These are phyloP conservation scores for Coelopa pilipes DNA, from an alignment of 2,888 invertebrate genomes.

Conservation along the genomic window DNA sequence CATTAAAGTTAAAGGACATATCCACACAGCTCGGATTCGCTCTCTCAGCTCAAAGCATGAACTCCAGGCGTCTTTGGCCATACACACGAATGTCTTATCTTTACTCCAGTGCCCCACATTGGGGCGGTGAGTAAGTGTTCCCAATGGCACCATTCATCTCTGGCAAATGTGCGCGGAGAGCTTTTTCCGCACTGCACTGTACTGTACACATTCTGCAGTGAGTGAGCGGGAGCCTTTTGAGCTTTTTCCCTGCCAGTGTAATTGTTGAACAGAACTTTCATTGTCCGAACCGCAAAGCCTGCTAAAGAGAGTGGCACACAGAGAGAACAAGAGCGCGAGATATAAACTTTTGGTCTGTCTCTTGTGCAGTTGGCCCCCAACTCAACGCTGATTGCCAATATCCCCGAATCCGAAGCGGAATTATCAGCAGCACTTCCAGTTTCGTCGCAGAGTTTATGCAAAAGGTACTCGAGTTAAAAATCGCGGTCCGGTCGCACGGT, in stretches of 20 bases:
- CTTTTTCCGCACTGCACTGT: slow-evolving; percentile 5
- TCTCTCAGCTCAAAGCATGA: too few relatives aligned
- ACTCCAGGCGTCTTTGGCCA: too few relatives aligned
- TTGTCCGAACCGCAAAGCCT: not conserved
- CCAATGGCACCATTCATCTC: not conserved
- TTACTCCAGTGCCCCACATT: not conserved
- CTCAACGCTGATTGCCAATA: slow-evolving; percentile 49
- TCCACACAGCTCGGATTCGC: too few relatives aligned
- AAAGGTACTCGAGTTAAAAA: slow-evolving; percentile 55
- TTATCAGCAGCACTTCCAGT: slow-evolving; percentile 55
- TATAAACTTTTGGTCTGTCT: slow-evolving; percentile 37
- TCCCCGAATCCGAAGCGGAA: slow-evolving; percentile 43
- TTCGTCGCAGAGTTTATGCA: slow-evolving; percentile 63
- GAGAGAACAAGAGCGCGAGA: too few relatives aligned
- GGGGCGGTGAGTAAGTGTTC: not conserved
- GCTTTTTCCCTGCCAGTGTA: slow-evolving; percentile 8
- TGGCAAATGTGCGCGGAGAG: not conserved
- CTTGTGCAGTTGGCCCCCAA: slow-evolving; percentile 23
- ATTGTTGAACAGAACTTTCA: not conserved
- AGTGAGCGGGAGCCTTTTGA: slow-evolving; percentile 14
- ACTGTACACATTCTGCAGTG: slow-evolving; percentile 26
- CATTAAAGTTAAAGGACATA: too few relatives aligned
- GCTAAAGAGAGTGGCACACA: slow-evolving; percentile 24
- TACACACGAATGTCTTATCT: not conserved
- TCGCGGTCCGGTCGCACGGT: slow-evolving; percentile 32